Conservation (phyloP, 2,113 vertebrate genomes). For the Melanerpes formicivorus region DNA sequence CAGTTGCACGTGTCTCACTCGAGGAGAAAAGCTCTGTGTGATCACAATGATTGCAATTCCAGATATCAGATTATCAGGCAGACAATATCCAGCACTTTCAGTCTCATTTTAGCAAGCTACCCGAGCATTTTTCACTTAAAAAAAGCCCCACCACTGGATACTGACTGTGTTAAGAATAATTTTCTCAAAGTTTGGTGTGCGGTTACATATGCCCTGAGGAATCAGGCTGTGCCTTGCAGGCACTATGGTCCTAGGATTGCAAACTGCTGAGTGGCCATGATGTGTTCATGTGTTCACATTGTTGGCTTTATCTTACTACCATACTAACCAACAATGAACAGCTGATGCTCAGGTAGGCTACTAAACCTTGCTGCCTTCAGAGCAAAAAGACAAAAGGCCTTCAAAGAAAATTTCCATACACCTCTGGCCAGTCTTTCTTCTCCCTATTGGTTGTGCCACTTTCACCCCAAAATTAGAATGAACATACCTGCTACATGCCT, state of each 20-base stretch:
- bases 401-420: not conserved
- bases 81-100: not conserved
- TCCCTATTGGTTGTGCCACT: not conserved
- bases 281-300: not conserved
- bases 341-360: not conserved
- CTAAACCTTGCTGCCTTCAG: not conserved
- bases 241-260: not conserved
- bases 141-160: not conserved
- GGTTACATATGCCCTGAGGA: not conserved
- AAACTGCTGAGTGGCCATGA: not conserved
- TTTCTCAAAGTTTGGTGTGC: not conserved
- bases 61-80: not conserved
- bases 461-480: not conserved
- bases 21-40: not conserved
- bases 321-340: not conserved
- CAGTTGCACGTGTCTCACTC: not conserved
- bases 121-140: not conserved
- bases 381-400: not conserved
- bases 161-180: accelerated
- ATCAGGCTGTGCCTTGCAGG: not conserved
- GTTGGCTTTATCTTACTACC: not conserved
- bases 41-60: not conserved
- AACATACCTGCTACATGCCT: not conserved
- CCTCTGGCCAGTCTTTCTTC: accelerated
- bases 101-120: not conserved